These are phyloP conservation scores for Brachyrhaphis roseni DNA, from an alignment of 2,797 vertebrate genomes.

Conservation along the genomic window DNA sequence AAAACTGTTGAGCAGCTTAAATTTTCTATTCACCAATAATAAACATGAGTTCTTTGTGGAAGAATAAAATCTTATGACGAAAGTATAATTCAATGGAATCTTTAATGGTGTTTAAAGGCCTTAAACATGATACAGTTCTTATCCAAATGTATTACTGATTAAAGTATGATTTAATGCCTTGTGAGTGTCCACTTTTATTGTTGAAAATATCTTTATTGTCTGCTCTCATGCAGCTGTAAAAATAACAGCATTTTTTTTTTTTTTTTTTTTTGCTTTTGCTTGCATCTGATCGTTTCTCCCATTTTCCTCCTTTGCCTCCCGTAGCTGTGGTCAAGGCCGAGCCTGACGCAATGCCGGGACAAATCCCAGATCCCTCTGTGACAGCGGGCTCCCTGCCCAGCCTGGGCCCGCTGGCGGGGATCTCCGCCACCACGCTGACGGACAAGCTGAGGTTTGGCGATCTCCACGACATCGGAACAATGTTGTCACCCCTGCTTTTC, in stretches of 20 bases:
- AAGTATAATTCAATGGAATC: neutral
- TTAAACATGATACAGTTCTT: neutral
- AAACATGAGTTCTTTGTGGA: neutral
- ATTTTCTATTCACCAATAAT: neutral
- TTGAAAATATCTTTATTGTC: neutral
- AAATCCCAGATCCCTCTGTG: conserved; percentile 95
- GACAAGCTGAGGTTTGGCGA: conserved; percentile 91
- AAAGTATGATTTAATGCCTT: neutral
- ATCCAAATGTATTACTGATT: neutral
- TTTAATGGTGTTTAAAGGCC: neutral
- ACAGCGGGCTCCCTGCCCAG: conserved; percentile 90
- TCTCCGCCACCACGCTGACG: conserved; percentile 88
- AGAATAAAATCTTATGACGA: neutral
- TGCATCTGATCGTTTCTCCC: conserved; percentile 37
- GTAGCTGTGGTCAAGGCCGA: conserved; percentile 80
- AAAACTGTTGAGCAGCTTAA: neutral
- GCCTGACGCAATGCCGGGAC: conserved; percentile 96
- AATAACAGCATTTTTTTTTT: neutral
- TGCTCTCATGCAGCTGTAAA: neutral
- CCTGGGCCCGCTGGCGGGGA: conserved; percentile 89
- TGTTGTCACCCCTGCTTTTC: conserved; percentile 93
- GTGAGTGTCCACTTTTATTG: neutral
- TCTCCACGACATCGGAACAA: conserved; percentile 90
- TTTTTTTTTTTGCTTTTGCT: neutral
- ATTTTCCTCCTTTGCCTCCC: conserved; percentile 45